A percentile compares a stretch with the other conserved stretches of the same genome.
phyloP scores from a whole-genome alignment of 2,797 vertebrate species.

The Eulemur rubriventer region DNA sequence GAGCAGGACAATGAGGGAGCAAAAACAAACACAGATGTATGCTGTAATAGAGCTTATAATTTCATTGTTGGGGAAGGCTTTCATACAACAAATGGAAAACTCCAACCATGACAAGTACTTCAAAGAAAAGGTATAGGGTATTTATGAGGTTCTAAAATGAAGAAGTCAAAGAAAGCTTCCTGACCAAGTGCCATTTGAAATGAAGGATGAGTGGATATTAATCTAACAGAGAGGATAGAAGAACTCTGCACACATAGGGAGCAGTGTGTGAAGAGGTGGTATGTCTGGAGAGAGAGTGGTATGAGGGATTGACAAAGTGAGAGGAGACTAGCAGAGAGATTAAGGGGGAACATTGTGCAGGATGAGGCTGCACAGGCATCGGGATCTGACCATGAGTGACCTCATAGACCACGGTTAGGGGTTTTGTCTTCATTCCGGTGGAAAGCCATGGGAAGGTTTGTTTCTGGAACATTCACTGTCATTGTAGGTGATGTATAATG shows the following conservation, averaged over 20 bases:
- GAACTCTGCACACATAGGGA: neutral
- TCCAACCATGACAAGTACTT: neutral
- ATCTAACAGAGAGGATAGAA: neutral
- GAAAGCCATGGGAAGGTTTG: neutral
- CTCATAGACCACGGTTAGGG: neutral
- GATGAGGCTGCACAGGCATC: neutral
- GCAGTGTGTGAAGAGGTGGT: neutral
- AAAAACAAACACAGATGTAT: neutral
- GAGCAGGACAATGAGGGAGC: neutral
- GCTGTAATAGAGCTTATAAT: neutral
- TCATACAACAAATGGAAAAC: neutral
- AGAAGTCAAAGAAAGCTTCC: neutral
- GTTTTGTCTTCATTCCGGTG: neutral
- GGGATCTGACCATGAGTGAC: neutral
- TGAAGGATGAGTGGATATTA: neutral
- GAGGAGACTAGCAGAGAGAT: neutral
- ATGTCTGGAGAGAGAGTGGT: neutral
- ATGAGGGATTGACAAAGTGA: neutral
- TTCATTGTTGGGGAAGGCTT: neutral
- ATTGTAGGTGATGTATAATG: neutral
- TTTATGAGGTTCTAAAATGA: neutral
- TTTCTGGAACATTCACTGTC: neutral
- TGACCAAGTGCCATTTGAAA: neutral
- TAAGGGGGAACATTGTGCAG: neutral
- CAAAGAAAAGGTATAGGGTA: neutral